A percentile compares a stretch with the other conserved stretches of the same genome.
phyloP scores from a whole-genome alignment of 2,888 invertebrate genomes.

The Dynastes maya region DNA sequence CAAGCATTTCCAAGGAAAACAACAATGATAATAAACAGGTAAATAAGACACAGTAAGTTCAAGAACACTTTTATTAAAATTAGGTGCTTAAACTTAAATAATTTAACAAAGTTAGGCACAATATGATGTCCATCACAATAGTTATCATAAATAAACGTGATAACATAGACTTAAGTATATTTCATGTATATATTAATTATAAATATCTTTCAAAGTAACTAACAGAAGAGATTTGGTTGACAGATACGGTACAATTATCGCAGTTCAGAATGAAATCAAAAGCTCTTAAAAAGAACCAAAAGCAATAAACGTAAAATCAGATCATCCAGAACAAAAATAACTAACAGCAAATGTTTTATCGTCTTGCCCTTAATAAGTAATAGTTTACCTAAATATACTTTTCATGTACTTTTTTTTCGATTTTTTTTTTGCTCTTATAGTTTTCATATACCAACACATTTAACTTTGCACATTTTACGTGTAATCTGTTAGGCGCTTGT shows the following conservation, averaged over 20 bases:
- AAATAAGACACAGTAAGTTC: constrained; percentile 28
- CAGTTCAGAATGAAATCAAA: neutral
- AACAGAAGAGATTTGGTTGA: too few species aligned
- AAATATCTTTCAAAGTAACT: constrained; percentile 1
- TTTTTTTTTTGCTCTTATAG: neutral
- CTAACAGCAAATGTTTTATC: neutral
- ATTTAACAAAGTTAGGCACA: constrained; percentile 62
- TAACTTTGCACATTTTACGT: constrained; percentile 41
- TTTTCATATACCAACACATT: constrained; percentile 19
- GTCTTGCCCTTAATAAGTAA: neutral
- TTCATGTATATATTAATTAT: neutral
- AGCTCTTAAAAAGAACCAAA: too few species aligned
- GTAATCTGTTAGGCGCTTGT: constrained; percentile 46
- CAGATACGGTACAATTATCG: neutral
- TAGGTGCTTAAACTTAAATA: constrained; percentile 59
- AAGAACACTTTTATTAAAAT: constrained; percentile 59
- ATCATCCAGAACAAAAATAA: neutral
- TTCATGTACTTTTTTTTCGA: constrained; percentile 12
- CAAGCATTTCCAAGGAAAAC: too few species aligned
- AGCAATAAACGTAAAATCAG: too few species aligned
- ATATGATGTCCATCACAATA: constrained; percentile 61
- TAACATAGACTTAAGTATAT: constrained; percentile 42
- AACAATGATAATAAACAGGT: too few species aligned
- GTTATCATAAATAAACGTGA: constrained; percentile 55
- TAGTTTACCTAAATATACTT: constrained; percentile 25